Evolutionary conservation across 2,888 invertebrate species (phyloP).

Genomic region (Euspilapteryx auroguttella): DNA sequence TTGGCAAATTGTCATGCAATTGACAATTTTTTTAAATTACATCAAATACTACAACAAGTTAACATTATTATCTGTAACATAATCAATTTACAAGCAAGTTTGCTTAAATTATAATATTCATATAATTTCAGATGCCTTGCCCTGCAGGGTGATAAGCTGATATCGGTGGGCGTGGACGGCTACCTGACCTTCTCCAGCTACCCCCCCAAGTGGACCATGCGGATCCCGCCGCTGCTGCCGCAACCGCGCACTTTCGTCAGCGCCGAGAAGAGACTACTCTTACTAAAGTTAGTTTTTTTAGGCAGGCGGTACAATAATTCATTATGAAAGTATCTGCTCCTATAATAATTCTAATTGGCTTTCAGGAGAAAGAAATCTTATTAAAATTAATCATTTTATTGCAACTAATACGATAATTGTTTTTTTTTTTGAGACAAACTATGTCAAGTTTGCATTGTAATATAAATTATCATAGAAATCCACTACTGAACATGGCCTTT

Average conservation of each 20-base stretch:
- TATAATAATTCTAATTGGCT: too few relatives aligned
- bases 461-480: not conserved
- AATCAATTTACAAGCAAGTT: too few relatives aligned
- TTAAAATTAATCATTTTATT: too few relatives aligned
- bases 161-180: conserved; percentile 83
- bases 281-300: conserved; percentile 60
- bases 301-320: too few relatives aligned
- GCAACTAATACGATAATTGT: not conserved
- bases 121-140: conserved; percentile 66
- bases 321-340: too few relatives aligned
- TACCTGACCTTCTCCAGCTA: conserved; percentile 74
- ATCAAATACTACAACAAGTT: too few relatives aligned
- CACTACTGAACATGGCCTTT: not conserved
- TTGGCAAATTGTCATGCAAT: too few relatives aligned
- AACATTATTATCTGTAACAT: too few relatives aligned
- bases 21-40: too few relatives aligned
- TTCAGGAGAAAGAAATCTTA: too few relatives aligned
- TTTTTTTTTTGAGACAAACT: not conserved
- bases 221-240: conserved; percentile 73
- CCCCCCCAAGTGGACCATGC: conserved; percentile 67
- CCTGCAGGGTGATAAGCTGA: conserved; percentile 65
- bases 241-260: conserved; percentile 59
- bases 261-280: conserved; percentile 50
- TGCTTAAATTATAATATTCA: too few relatives aligned
- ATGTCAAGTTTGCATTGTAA: not conserved